Evolutionary conservation across 2,888 invertebrate species (phyloP).

Genomic region (Tubulanus polymorphus): DNA sequence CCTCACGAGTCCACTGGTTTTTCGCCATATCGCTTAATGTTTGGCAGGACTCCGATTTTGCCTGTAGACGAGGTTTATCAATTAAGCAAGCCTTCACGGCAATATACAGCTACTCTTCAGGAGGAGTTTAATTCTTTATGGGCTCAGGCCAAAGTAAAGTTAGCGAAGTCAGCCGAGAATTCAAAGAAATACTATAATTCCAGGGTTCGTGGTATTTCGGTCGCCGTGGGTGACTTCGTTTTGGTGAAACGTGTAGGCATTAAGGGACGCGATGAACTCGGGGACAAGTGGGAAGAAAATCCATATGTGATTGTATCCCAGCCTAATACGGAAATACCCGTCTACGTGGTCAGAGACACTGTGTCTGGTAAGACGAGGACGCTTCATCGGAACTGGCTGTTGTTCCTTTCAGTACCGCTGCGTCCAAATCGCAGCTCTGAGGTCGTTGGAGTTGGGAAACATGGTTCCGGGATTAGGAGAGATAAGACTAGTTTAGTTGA

Average conservation of each 20-base stretch:
- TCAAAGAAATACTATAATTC: too few species aligned
- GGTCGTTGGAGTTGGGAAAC: too few species aligned
- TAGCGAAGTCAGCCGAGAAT: too few species aligned
- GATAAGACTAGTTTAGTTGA: too few species aligned
- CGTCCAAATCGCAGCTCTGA: too few species aligned
- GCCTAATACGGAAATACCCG: conserved; percentile 3
- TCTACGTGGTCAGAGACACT: conserved; percentile 7
- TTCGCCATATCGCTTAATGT: conserved; percentile 15
- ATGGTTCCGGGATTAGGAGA: too few species aligned
- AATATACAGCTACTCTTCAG: too few species aligned
- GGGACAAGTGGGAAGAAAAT: conserved; percentile 12
- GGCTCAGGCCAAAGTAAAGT: too few species aligned
- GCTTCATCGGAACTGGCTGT: conserved; percentile 13
- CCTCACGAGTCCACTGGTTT: conserved; percentile 14
- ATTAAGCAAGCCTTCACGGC: too few species aligned
- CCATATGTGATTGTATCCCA: conserved; percentile 7
- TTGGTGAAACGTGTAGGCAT: conserved; percentile 11
- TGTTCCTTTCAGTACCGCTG: too few species aligned
- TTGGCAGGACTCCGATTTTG: conserved; percentile 12
- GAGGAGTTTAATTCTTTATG: too few species aligned
- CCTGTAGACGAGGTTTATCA: conserved; percentile 8
- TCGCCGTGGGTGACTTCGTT: conserved; percentile 14
- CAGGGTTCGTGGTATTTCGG: neutral
- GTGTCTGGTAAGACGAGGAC: neutral
- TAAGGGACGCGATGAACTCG: conserved; percentile 12